Percentiles rank a stretch among this genome's conserved stretches.
These are phyloP conservation scores for Disparrhopalites patrizii DNA, from an alignment of 2,888 invertebrate species.

Conservation along the genomic window DNA sequence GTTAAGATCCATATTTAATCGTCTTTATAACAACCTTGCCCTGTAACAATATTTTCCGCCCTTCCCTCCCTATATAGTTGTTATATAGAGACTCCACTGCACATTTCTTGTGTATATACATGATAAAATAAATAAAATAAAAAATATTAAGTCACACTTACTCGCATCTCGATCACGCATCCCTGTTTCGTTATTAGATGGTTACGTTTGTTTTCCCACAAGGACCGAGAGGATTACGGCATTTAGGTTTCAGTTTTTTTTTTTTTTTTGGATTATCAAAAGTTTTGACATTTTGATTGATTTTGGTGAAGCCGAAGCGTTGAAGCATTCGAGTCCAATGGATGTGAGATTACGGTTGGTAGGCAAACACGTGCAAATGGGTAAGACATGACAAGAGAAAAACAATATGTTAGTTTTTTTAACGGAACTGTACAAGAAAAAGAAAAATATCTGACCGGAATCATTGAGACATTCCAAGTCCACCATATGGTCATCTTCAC, in stretches of 20 bases:
- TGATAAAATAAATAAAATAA: background rate
- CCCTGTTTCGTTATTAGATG: slow-evolving; percentile 33
- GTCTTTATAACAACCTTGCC: too few relatives aligned
- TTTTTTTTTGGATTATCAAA: background rate
- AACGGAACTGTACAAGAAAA: slow-evolving; percentile 15
- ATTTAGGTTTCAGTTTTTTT: background rate
- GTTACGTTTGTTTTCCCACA: slow-evolving; percentile 6
- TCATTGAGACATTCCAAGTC: slow-evolving; percentile 30
- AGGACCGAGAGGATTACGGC: slow-evolving; percentile 3
- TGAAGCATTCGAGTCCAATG: slow-evolving; percentile 8
- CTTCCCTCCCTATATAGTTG: too few relatives aligned
- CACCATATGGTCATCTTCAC: slow-evolving; percentile 8
- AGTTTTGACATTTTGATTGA: background rate
- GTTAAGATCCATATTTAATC: too few relatives aligned
- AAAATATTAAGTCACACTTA: slow-evolving; percentile 36
- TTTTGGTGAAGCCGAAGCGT: background rate
- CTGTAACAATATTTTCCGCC: too few relatives aligned
- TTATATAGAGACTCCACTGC: too few relatives aligned
- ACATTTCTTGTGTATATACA: background rate
- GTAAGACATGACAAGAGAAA: slow-evolving; percentile 30
- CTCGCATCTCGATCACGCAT: slow-evolving; percentile 48
- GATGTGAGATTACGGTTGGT: slow-evolving; percentile 5
- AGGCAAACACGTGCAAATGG: slow-evolving; percentile 10
- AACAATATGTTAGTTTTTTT: slow-evolving; percentile 36
- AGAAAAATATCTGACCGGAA: slow-evolving; percentile 45